Percentiles rank a stretch among this genome's conserved stretches.
Evolutionary conservation across 2,113 vertebrate genomes (phyloP).

Genomic region (Daubentonia madagascariensis): DNA sequence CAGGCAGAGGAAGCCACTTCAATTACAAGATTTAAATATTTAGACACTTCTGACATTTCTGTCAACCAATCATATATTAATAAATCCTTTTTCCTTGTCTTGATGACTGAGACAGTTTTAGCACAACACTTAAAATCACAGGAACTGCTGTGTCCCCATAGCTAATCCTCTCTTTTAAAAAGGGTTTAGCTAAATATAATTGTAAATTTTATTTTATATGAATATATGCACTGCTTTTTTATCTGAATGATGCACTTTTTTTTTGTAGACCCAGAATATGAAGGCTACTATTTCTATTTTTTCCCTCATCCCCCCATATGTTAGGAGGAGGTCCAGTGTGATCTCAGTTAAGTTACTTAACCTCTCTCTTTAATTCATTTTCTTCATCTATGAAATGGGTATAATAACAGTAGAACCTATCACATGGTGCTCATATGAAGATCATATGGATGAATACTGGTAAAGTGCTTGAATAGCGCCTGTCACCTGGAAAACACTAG

Average conservation of each 20-base stretch:
- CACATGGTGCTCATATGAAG: background rate
- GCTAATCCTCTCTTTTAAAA: background rate
- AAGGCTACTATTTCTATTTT: background rate
- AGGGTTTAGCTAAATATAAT: background rate
- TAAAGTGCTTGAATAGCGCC: background rate
- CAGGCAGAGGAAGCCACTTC: background rate
- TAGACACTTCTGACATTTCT: background rate
- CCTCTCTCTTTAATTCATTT: background rate
- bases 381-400: background rate
- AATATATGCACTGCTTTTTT: background rate
- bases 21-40: background rate
- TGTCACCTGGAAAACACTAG: background rate
- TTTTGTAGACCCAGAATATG: background rate
- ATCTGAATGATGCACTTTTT: too few species aligned
- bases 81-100: background rate
- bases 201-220: background rate
- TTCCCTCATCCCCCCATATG: background rate
- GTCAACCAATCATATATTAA: background rate
- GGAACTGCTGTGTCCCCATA: background rate
- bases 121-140: background rate
- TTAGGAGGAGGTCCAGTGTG: background rate
- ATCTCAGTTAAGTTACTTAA: background rate
- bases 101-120: background rate
- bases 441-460: background rate
- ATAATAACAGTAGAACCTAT: background rate